Conservation (phyloP, 2,888 invertebrate genomes). For the Imbricaverruca yamaguchii region DNA sequence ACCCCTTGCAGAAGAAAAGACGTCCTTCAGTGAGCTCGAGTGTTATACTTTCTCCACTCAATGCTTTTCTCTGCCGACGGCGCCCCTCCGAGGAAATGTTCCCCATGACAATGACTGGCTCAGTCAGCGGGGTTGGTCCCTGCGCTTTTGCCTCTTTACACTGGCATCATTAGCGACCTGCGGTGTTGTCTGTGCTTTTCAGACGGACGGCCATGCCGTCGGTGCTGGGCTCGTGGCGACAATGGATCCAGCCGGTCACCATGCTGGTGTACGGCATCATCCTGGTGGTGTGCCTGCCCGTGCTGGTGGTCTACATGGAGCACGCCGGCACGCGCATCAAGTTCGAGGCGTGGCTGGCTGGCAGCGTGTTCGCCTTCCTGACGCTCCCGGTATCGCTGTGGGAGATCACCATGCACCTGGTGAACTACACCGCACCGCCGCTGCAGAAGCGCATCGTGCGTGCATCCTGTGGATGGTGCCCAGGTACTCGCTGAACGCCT, state of each 20-base stretch:
- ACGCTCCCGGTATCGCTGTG: constrained; percentile 88
- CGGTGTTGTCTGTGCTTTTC: not conserved
- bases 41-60: no score
- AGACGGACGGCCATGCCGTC: not conserved
- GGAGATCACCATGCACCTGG: constrained; percentile 89
- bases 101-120: no score
- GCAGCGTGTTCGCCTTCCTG: constrained; percentile 82
- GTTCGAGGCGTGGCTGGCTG: constrained; percentile 57
- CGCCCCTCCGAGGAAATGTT: no score
- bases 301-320: constrained; percentile 13
- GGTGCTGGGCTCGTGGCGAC: not conserved
- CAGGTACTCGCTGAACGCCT: constrained; percentile 3
- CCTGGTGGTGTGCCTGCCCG: constrained; percentile 16
- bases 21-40: no score
- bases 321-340: constrained; percentile 12
- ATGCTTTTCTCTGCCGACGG: no score
- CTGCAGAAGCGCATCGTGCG: constrained; percentile 86
- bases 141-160: no score
- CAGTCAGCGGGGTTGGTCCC: no score
- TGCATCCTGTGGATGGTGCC: constrained; percentile 19
- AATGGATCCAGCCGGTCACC: constrained; percentile 2
- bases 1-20: no score
- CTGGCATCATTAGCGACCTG: no score
- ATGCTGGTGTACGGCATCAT: constrained; percentile 18
- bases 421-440: constrained; percentile 84